Base-by-base conservation (phyloP, 2,888 invertebrate species). In the Glyphotaelius pellucidus region DNA sequence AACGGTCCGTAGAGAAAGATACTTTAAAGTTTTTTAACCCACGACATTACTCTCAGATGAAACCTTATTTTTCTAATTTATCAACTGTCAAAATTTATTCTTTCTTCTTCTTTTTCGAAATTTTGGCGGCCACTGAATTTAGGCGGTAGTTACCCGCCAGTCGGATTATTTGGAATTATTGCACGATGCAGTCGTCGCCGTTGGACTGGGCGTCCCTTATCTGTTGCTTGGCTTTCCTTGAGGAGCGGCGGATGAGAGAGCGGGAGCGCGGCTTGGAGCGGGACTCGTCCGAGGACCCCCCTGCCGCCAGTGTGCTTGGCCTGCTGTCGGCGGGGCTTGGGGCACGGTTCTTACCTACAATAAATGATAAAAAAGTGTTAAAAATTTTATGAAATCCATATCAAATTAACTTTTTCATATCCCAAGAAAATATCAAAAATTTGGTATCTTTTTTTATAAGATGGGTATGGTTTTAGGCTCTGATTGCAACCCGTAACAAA, bases 191-290 rank as follows among this genome's bases (percentile, higher is more conserved):
- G 94, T 97, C 97, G 93, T 98, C 97, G 52, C 96, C 95, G 91
- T 95, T 95, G 91, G 95, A 96, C 94, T 97, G 97, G 86, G 97
- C 97, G 94, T 98, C 97, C 94, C 97, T 96, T 94, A 98, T 97
- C 95, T 98, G 98, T 94, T 98, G 98, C 94, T 98, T 98, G 93
- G 98, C 97, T 95, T 98, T 98, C 94, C 98, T 97, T 94, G 98
- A 98, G 92, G 98, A 97, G 93, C 98, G 96, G 93, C 98, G 96
- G 94, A 98, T 98, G 93, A 98, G 96, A 93, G 98, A 98, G 92
- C 98, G 96, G 94, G 97, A 97, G 93, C 97, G 95, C 2, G 97
- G 97, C 94, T 97, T 97, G 93, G 96, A 94, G 94, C 96, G 96
- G 30, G 95, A 95, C 93, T 96, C 96, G 5, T 95, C 95, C 15